A percentile compares a stretch with the other conserved stretches of the same genome.
Evolutionary conservation across 2,797 vertebrate genomes (phyloP).

Genomic region (Numenius phaeopus): DNA sequence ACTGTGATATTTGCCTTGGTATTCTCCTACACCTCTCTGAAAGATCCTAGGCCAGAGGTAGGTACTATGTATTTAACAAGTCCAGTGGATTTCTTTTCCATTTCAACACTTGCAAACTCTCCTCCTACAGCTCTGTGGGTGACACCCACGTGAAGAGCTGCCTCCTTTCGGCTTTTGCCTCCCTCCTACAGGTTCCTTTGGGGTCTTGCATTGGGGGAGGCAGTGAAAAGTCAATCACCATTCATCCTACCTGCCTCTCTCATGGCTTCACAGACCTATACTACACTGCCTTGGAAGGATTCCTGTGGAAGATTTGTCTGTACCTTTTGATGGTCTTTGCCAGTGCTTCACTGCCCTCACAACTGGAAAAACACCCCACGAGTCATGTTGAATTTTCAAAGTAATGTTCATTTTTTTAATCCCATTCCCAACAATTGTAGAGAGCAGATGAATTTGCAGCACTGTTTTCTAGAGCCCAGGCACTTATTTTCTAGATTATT

Average conservation of each 20-base stretch:
- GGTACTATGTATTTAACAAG: neutral
- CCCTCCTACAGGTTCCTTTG: neutral
- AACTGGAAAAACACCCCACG: neutral
- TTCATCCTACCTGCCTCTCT: rapidly evolving
- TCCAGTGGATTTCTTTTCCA: neutral
- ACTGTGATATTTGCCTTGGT: neutral
- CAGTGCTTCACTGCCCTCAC: neutral
- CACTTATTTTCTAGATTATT: neutral
- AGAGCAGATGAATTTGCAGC: neutral
- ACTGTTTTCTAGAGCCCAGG: neutral
- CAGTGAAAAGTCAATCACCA: neutral
- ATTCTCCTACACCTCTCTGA: neutral
- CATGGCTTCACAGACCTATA: neutral
- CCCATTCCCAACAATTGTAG: neutral
- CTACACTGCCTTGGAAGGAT: neutral
- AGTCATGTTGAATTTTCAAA: neutral
- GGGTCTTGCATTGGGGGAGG: neutral
- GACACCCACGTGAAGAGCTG: rapidly evolving
- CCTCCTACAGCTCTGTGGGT: neutral
- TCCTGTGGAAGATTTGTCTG: neutral
- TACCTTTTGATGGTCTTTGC: neutral
- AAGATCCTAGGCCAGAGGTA: neutral
- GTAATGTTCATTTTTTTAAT: neutral
- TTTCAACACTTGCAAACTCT: neutral
- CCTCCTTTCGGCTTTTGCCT: neutral